phyloP scores from a whole-genome alignment of 2,888 invertebrate genomes.

The Drosophila paranaensis region DNA sequence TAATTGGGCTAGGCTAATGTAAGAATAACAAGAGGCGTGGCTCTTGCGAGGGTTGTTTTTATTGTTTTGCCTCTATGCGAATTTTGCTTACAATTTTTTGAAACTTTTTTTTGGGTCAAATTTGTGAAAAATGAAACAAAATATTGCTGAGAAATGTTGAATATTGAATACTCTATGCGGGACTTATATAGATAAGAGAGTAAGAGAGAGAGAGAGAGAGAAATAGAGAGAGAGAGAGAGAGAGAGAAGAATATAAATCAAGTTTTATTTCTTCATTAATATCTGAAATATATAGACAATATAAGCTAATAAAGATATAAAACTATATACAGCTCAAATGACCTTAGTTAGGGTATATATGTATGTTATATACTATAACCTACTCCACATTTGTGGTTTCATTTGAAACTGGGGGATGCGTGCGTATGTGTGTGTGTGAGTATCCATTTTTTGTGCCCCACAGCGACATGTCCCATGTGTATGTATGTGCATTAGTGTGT shows the following conservation, averaged over 20 bases:
- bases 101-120: neutral
- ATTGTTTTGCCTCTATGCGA: neutral
- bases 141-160: neutral
- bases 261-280: neutral
- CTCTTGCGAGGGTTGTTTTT: slow-evolving; percentile 9
- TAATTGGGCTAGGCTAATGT: slow-evolving; percentile 48
- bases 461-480: slow-evolving; percentile 32
- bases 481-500: slow-evolving; percentile 17
- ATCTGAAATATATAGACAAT: neutral
- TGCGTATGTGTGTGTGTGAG: slow-evolving; percentile 25
- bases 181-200: neutral
- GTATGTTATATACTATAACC: neutral
- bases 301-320: neutral
- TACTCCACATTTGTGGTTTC: slow-evolving; percentile 24
- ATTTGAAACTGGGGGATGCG: neutral
- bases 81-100: slow-evolving; percentile 7
- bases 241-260: too few species aligned
- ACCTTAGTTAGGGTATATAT: slow-evolving; percentile 3
- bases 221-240: neutral
- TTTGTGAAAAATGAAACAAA: slow-evolving; percentile 24
- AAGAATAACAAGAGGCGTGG: slow-evolving; percentile 34
- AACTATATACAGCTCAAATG: neutral
- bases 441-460: slow-evolving; percentile 25
- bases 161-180: neutral
- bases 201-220: neutral